phyloP scores from a whole-genome alignment of 1,140 invertebrate genomes.

The Pogonomyrmex barbatus region DNA sequence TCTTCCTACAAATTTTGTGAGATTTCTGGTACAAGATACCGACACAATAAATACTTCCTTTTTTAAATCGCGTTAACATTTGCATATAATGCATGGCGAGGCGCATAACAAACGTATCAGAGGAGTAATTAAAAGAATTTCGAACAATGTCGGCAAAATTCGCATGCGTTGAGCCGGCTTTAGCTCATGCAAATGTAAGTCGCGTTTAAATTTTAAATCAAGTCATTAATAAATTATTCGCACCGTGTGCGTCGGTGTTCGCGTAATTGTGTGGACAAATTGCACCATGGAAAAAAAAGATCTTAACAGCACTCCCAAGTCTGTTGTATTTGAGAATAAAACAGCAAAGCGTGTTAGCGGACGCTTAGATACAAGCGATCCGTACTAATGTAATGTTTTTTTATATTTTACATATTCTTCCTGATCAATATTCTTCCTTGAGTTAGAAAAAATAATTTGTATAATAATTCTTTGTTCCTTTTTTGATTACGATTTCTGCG shows the following conservation, averaged over 20 bases:
- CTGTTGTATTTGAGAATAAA: constrained; percentile 52
- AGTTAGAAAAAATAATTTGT: neutral
- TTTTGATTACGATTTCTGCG: neutral
- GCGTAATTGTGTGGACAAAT: constrained; percentile 59
- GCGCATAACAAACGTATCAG: constrained; percentile 54
- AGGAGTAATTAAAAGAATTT: constrained; percentile 63
- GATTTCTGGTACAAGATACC: neutral
- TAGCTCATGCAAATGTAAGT: constrained; percentile 63
- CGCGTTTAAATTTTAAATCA: constrained; percentile 64
- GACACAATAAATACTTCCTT: constrained; percentile 49
- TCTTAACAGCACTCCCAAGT: constrained; percentile 44
- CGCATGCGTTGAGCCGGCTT: constrained; percentile 51
- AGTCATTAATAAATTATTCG: constrained; percentile 64
- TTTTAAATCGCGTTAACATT: constrained; percentile 54
- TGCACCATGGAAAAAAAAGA: constrained; percentile 56
- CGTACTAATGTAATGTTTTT: neutral
- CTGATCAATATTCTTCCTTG: neutral
- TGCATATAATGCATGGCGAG: constrained; percentile 54
- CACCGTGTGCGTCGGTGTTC: constrained; percentile 45
- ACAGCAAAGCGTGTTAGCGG: neutral
- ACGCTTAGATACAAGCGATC: neutral
- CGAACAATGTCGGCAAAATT: constrained; percentile 61
- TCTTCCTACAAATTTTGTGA: constrained; percentile 19
- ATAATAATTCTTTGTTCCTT: neutral
- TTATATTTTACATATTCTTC: neutral